Conservation (phyloP, 2,888 invertebrate species). For the Chrysolina americana region DNA sequence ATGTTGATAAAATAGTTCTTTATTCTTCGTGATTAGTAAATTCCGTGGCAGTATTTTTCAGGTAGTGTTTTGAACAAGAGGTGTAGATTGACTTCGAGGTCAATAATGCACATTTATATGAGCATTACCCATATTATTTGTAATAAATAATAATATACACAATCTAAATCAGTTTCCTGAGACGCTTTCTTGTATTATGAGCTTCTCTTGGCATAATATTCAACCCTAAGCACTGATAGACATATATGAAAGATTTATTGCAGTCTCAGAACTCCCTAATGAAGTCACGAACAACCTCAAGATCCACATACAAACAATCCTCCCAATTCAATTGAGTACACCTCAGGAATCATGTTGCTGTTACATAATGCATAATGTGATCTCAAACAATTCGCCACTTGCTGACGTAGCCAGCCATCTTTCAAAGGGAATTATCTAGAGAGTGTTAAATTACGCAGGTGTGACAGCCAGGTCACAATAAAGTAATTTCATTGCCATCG, state of each 20-base stretch:
- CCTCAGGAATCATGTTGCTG: constrained; percentile 25
- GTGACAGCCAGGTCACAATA: background rate
- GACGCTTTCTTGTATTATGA: no score
- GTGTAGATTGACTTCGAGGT: no score
- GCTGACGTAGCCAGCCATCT: background rate
- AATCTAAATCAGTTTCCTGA: no score
- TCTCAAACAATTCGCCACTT: constrained; percentile 4
- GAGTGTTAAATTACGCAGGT: constrained; percentile 5
- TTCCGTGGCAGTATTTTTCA: no score
- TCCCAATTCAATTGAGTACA: constrained; percentile 23
- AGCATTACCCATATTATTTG: no score
- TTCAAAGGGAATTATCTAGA: constrained; percentile 8
- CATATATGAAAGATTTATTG: background rate
- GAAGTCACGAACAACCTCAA: constrained; percentile 8
- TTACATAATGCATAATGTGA: constrained; percentile 22
- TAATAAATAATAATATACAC: no score
- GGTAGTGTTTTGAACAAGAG: no score
- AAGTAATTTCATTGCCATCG: background rate
- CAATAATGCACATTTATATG: no score
- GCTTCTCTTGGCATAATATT: no score
- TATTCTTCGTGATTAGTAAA: no score
- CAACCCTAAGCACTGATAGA: background rate
- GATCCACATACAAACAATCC: constrained; percentile 2
- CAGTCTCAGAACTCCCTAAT: background rate
- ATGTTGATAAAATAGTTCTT: no score